A percentile compares a stretch with the other conserved stretches of the same genome.
These are phyloP conservation scores for Hermaeophaga mercurialis DNA, from an alignment of 2,888 invertebrate species.

Conservation along the genomic window DNA sequence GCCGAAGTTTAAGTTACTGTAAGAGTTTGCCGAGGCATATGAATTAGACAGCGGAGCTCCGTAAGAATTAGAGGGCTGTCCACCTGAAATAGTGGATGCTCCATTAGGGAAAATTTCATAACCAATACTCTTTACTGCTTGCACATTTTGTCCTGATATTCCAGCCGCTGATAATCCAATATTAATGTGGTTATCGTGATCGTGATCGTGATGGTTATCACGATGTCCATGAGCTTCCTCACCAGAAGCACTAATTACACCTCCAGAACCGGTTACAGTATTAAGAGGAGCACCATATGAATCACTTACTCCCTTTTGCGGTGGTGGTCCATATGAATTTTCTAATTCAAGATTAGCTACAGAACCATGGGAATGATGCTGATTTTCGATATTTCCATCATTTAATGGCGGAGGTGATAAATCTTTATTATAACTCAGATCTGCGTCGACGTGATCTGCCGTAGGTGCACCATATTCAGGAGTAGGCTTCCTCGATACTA, in stretches of 20 bases:
- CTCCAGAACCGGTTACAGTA: slow-evolving; percentile 56
- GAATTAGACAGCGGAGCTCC: slow-evolving; percentile 53
- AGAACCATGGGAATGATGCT: slow-evolving; percentile 32
- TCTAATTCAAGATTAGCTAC: slow-evolving; percentile 31
- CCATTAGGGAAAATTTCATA: slow-evolving; percentile 53
- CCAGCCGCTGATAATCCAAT: slow-evolving; percentile 17
- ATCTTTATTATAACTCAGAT: slow-evolving; percentile 48
- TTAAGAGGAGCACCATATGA: slow-evolving; percentile 62
- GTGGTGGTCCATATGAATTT: slow-evolving; percentile 33
- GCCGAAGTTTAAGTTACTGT: slow-evolving; percentile 47
- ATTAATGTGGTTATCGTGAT: slow-evolving; percentile 38
- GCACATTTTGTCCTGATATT: slow-evolving; percentile 43
- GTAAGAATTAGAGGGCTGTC: slow-evolving; percentile 44
- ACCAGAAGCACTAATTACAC: slow-evolving; percentile 50
- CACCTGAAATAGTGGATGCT: slow-evolving; percentile 17
- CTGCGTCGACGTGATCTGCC: slow-evolving; percentile 33
- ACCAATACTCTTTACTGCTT: slow-evolving; percentile 57
- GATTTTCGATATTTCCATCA: slow-evolving; percentile 36
- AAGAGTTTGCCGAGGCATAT: slow-evolving; percentile 52
- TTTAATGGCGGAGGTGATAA: slow-evolving; percentile 48
- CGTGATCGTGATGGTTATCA: slow-evolving; percentile 40
- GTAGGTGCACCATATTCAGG: slow-evolving; percentile 49
- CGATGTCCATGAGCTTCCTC: slow-evolving; percentile 45
- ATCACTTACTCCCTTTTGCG: slow-evolving; percentile 53
- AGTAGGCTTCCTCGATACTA: slow-evolving; percentile 55